Evolutionary conservation across 2,888 invertebrate genomes (phyloP), one percentile per base, ranked within the genome.

Genomic region (Alviniconcha strummeri): DNA sequence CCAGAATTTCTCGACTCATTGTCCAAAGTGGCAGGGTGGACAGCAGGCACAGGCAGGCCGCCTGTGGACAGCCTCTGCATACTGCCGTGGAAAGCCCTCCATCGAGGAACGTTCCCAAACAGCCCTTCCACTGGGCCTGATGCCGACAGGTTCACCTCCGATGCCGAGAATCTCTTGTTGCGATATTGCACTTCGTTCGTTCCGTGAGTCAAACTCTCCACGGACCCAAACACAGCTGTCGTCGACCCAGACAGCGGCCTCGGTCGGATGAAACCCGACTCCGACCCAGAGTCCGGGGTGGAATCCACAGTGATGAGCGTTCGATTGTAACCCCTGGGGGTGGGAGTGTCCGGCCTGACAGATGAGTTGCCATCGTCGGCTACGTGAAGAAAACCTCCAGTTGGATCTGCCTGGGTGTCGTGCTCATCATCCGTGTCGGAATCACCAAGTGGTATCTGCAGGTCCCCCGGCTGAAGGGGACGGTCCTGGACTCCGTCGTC

Each of bases 151-250:
- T 56, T 56, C 0, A 67, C 11, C 9, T 77, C 76, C 15, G 82
- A 76, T 15, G 77, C 56, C 0, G 77, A 64, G 75, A 77, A 82
- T 57, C 82, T 55, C 71, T 82, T 76, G 64, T 82, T 74, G 19
- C 69, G 67, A n/a, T 75, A 77, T 56, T 77, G 82, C 64, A 82
- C 82, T 69, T 82, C 82, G 3, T 36, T 52, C 52, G 60, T 9
- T 4, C 13, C 36, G 3, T 19, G 69, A 69, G 36, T 19, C 74
- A 82, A 54, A 15, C 82, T 82, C n/a, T 82, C 82, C 56, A 82
- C 13, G 36, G 82, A 82, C 5, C 82, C 82, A 36, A 60, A 82
- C 82, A 82, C 60, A n/a, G 82, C 82, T 9, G 82, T 82, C 6
- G 82, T 82, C 13, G 82, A 82, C 11, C 82, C 82, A 3, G 82